Evolutionary conservation across 2,888 invertebrate species (phyloP), one percentile per base, ranked within the genome.

Genomic region (Diarsia rubi): DNA sequence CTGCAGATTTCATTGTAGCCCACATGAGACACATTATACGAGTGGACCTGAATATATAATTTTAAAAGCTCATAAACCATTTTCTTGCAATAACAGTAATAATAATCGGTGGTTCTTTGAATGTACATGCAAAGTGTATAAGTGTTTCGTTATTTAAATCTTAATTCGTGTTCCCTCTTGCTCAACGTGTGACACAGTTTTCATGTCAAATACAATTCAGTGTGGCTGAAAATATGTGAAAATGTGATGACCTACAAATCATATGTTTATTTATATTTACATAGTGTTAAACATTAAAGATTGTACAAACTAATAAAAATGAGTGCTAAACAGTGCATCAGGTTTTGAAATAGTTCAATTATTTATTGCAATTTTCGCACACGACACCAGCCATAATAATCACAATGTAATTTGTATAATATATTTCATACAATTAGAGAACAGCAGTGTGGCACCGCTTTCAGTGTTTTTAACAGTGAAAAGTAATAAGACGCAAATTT

Each of bases 341-440:
- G 96, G 95, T 96, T 94, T 91, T 95, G 92, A 81, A 94, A 92
- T 86, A 93, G 88, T 93, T 93, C 84, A 93, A 92, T 92, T 92
- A 91, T 92, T 93, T 92, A 91, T 93, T 90, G 90, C 92, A 92
- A 94, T 92, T 92, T 82, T 93, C 91, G 95, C 96, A 96, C 96
- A 90, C 91, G 91, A 92, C 95, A 95, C 95, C 90, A 95, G 93
- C 92, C 92, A 94, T 92, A 92, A 90, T 90, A 91, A 90, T 92
- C 95, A 94, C 96, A 96, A 96, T 95, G 95, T 95, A 96, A 96
- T 95, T 94, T 93, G 90, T 92, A 92, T 85, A 91, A 92, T 91
- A 93, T 93, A 91, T 91, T 90, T 90, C 66, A 69, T 86, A 82
- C 87, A 89, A 89, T 89, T 92, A 92, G 89, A 83, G 79, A 87